A percentile compares a stretch with the other conserved stretches of the same genome.
These are phyloP conservation scores for Encarsia formosa DNA, from an alignment of 2,888 invertebrate species.

Conservation along the genomic window DNA sequence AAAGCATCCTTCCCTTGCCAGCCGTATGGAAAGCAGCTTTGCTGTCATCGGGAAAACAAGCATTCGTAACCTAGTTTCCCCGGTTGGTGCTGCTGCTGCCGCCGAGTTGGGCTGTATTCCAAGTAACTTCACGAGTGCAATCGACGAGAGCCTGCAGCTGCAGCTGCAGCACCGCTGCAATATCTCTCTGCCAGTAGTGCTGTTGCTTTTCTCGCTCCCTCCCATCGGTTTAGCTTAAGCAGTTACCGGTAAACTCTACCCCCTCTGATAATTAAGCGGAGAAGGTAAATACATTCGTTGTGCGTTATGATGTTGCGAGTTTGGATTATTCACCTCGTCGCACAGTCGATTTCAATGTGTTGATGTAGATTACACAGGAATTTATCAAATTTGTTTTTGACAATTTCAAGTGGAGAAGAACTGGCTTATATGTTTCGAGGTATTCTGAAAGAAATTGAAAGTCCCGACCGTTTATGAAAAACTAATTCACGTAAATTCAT, in stretches of 20 bases:
- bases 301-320: too few relatives aligned
- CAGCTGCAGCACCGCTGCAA: background rate
- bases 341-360: too few relatives aligned
- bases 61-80: constrained; percentile 14
- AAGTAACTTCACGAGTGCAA: constrained; percentile 4
- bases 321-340: too few relatives aligned
- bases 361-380: too few relatives aligned
- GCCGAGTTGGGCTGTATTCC: constrained; percentile 1
- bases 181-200: background rate
- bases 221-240: background rate
- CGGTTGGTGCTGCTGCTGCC: background rate
- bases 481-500: too few relatives aligned
- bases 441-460: too few relatives aligned
- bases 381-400: too few relatives aligned
- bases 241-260: background rate
- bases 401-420: too few relatives aligned
- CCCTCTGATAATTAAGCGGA: constrained; percentile 6
- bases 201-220: too few relatives aligned
- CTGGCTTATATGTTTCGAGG: too few relatives aligned
- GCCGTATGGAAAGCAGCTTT: constrained; percentile 1
- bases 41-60: constrained; percentile 4
- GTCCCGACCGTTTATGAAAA: too few relatives aligned
- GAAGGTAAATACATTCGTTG: too few relatives aligned
- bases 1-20: background rate
- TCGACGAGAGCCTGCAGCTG: constrained; percentile 1